These are phyloP conservation scores for Seriola aureovittata DNA, from an alignment of 2,113 vertebrate species.

Conservation along the genomic window DNA sequence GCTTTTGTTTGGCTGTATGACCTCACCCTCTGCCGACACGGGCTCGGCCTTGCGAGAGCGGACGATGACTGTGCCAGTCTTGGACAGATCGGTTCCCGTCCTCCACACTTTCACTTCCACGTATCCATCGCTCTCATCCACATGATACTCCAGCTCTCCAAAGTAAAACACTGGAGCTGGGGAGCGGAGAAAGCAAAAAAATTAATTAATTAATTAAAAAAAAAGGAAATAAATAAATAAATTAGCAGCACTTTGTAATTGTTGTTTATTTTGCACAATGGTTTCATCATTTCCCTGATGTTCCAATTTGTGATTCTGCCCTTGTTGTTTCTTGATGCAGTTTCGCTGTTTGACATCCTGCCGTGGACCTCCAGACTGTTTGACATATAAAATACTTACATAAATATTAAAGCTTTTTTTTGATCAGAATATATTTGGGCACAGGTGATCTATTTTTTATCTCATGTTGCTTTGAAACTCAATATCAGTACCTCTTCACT, in stretches of 20 bases:
- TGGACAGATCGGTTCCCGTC: constrained; percentile 91
- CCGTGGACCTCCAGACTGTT: background rate
- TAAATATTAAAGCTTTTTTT: background rate
- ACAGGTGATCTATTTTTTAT: background rate
- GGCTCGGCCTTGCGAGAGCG: constrained; percentile 91
- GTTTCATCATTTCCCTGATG: background rate
- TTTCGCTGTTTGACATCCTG: background rate
- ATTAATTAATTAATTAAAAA: too few species aligned
- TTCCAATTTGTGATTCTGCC: background rate
- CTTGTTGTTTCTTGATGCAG: background rate
- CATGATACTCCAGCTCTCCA: constrained; percentile 84
- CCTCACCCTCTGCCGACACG: constrained; percentile 90
- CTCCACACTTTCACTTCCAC: constrained; percentile 92
- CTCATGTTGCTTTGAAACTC: constrained; percentile 13
- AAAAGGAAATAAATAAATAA: background rate
- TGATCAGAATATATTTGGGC: background rate
- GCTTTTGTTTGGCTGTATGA: background rate
- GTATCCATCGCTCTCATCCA: constrained; percentile 90
- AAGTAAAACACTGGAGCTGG: constrained; percentile 95
- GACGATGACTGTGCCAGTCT: constrained; percentile 88
- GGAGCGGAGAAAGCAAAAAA: constrained; percentile 2
- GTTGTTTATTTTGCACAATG: background rate
- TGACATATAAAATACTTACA: background rate
- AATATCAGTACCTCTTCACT: too few species aligned
- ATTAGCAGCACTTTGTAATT: background rate